Base-by-base conservation (phyloP, 1,140 invertebrate species). In the Drosophila pruinosa region DNA sequence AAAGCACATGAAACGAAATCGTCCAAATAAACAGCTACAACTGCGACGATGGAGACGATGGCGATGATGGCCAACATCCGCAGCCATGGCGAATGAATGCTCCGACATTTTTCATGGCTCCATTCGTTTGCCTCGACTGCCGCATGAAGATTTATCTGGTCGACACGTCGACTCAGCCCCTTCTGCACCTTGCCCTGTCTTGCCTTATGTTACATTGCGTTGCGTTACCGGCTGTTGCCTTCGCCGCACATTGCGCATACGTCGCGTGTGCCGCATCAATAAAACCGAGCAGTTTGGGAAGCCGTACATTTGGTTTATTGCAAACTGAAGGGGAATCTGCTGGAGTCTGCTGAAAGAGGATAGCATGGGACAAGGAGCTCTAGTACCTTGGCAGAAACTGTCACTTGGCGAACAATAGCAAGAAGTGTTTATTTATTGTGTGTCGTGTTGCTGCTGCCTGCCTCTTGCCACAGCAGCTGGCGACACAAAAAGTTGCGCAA, bases 381-480 rank as follows among this genome's bases (percentile, higher is more conserved):
- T 50, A 75, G 75, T 82, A 83, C 78, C 78, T 83, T 71, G 72
- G 48, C 67, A 50, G 38, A 22, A n/a, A 8, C 76, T 70, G 76
- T 79, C 76, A 81, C 78, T 71, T 63, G 61, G 45, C 26, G 17
- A 71, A 70, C 74, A 72, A 72, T 67, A 59, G 62, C 41, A 56
- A 54, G 58, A 86, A 85, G 78, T 85, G 81, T 86, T 86, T 86
- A 86, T 86, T 86, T 86, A 86, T 86, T 86, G 81, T 69, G 69
- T 62, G 48, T 47, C 48, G 41, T 57, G 28, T 43, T 21, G 38
- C 15, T 15, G 22, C 3, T 48, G 12, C 45, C 4, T 15, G n/a
- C 43, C 8, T 64, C 64, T n/a, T 45, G 53, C 24, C 56, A 21
- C 36, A 48, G 52, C 74, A 71, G 65, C 68, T 69, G 78, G 82